Evolutionary conservation across 2,888 invertebrate species (phyloP).

Genomic region (Hydriomena furcata): DNA sequence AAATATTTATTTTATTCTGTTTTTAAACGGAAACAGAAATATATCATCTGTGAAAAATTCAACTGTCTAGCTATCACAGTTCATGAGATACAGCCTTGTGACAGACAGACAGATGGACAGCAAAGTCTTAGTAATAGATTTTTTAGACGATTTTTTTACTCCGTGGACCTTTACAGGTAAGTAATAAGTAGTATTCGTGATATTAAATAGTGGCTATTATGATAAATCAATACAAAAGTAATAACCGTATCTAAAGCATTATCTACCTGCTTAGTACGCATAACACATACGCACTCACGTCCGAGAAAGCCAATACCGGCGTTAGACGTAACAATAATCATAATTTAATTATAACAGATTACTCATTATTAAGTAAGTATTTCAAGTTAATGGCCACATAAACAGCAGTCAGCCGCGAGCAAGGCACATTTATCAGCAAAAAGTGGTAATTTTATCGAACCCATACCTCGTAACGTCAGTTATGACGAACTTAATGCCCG

Average conservation of each 20-base stretch:
- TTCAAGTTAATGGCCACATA: constrained; percentile 78
- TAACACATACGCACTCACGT: constrained; percentile 4
- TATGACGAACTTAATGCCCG: constrained; percentile 58
- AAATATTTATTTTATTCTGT: too few relatives aligned
- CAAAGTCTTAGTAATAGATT: too few relatives aligned
- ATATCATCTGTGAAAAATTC: too few relatives aligned
- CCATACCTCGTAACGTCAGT: constrained; percentile 62
- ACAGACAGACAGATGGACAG: too few relatives aligned
- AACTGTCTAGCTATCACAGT: too few relatives aligned
- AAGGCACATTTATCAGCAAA: constrained; percentile 75
- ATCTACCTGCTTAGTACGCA: constrained; percentile 12
- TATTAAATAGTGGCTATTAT: too few relatives aligned
- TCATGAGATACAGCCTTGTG: too few relatives aligned
- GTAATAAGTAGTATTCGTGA: too few relatives aligned
- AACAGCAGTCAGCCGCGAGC: constrained; percentile 67
- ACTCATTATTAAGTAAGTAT: constrained; percentile 78
- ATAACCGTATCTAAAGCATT: not conserved
- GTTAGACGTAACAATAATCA: constrained; percentile 61
- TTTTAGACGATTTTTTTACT: not conserved
- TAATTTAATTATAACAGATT: constrained; percentile 75
- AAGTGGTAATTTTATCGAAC: constrained; percentile 76
- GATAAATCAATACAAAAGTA: not conserved
- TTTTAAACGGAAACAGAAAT: too few relatives aligned
- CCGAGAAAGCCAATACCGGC: constrained; percentile 15
- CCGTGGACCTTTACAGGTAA: not conserved